Conservation (phyloP, 2,113 vertebrate species). For the Lonchura striata region DNA sequence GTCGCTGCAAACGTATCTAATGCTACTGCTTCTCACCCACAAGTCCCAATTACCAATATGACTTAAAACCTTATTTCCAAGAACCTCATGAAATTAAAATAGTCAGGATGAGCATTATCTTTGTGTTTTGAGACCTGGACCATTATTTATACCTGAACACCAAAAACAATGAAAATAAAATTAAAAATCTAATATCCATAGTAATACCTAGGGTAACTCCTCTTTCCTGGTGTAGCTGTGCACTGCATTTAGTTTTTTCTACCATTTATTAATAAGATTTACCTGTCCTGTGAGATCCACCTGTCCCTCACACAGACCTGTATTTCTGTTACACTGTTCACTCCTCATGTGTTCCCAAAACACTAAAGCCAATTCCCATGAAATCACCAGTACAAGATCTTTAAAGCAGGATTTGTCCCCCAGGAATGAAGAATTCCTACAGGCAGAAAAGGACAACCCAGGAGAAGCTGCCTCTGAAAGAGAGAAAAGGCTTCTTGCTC, state of each 20-base stretch:
- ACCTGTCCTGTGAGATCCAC: not conserved
- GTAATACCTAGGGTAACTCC: accelerated
- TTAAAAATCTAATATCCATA: no score
- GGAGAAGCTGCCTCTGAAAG: not conserved
- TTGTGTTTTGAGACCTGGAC: not conserved
- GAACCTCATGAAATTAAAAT: not conserved
- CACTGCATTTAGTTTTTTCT: not conserved
- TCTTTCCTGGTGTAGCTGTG: not conserved
- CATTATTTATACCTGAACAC: not conserved
- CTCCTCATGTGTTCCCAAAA: not conserved
- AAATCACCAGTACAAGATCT: not conserved
- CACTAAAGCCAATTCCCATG: not conserved
- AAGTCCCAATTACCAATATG: not conserved
- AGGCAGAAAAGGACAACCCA: not conserved
- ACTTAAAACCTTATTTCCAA: not conserved
- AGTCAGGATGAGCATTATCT: not conserved
- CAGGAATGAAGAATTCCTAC: not conserved
- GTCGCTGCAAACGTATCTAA: not conserved
- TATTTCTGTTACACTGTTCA: not conserved
- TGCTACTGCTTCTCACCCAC: not conserved
- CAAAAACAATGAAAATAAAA: not conserved
- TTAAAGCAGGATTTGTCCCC: not conserved
- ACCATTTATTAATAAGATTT: not conserved
- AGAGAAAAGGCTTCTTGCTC: not conserved
- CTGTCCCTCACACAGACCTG: not conserved